Conservation (phyloP, 2,888 invertebrate genomes). For the Merodon equestris region DNA sequence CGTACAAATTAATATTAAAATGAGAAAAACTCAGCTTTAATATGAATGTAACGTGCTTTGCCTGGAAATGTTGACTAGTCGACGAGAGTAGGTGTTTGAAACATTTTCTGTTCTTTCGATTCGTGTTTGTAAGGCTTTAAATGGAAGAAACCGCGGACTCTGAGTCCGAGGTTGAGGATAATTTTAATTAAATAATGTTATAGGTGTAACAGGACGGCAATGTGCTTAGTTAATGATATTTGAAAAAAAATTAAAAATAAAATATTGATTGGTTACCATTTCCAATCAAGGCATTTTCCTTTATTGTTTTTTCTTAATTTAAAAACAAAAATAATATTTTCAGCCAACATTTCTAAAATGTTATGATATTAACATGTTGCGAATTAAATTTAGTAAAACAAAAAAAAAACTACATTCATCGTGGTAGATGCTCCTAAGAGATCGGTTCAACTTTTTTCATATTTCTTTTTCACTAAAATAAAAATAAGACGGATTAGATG, state of each 20-base stretch:
- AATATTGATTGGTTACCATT: constrained; percentile 2
- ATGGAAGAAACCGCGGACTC: too few species aligned
- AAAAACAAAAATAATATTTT: constrained; percentile 18
- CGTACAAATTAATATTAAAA: constrained; percentile 23
- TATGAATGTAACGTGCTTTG: not conserved
- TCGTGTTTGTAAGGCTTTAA: too few species aligned
- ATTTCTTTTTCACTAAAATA: constrained; percentile 14
- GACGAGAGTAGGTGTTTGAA: too few species aligned
- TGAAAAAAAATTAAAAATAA: constrained; percentile 1
- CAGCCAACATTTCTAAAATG: constrained; percentile 50
- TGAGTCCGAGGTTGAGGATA: too few species aligned
- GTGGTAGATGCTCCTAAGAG: constrained; percentile 33
- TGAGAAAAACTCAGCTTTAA: constrained; percentile 6
- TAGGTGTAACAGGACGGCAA: not conserved
- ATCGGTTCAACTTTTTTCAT: constrained; percentile 23
- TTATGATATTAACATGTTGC: constrained; percentile 35
- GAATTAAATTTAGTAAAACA: constrained; percentile 4
- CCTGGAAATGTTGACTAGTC: constrained; percentile 22
- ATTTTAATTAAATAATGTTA: too few species aligned
- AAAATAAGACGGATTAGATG: constrained; percentile 74
- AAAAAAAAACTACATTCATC: constrained; percentile 26
- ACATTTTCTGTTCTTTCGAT: too few species aligned
- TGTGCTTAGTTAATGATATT: constrained; percentile 1
- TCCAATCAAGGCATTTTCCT: not conserved
- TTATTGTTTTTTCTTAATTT: not conserved